A percentile compares a stretch with the other conserved stretches of the same genome.
Evolutionary conservation across 2,888 invertebrate genomes (phyloP).

Genomic region (Oscheius sp.): DNA sequence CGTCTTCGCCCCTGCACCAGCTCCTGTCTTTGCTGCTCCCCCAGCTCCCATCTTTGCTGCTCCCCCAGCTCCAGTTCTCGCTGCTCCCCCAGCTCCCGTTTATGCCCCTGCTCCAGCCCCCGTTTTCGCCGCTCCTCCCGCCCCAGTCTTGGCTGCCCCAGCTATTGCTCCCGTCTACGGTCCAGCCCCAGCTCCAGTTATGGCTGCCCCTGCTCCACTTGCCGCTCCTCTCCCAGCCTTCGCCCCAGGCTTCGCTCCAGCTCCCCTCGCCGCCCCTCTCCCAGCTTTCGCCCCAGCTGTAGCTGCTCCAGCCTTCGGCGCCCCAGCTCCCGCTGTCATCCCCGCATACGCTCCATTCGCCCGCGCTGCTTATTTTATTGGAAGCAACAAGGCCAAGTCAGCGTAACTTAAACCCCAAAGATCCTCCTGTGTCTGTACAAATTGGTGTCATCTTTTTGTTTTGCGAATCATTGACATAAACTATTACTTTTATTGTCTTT

Average conservation of each 20-base stretch:
- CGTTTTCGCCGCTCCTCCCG: conserved; percentile 20
- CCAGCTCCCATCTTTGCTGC: conserved; percentile 5
- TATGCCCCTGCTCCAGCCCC: conserved; percentile 22
- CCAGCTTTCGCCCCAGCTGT: conserved; percentile 29
- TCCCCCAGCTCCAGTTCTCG: conserved; percentile 28
- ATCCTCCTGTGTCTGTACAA: conserved; percentile 13
- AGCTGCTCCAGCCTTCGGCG: background rate
- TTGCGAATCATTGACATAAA: conserved; percentile 6
- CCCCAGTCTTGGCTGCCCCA: conserved; percentile 36
- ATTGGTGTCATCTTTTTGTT: conserved; percentile 12
- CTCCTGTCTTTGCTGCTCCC: conserved; percentile 35
- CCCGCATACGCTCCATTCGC: conserved; percentile 38
- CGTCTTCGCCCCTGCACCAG: conserved; percentile 17
- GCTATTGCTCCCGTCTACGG: background rate
- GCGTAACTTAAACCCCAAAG: background rate
- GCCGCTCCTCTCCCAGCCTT: conserved; percentile 32
- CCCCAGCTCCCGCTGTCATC: conserved; percentile 29
- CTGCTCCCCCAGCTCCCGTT: conserved; percentile 30
- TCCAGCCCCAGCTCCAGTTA: conserved; percentile 24
- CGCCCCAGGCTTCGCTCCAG: conserved; percentile 32
- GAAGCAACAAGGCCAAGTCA: conserved; percentile 36
- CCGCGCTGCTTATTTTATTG: conserved; percentile 27
- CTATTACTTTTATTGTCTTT: background rate
- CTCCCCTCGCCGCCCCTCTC: conserved; percentile 23
- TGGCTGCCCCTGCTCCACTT: conserved; percentile 33